Percentiles rank a stretch among this genome's conserved stretches.
Conservation (phyloP, 1,140 invertebrate species). For the Aphelenchoides besseyi region DNA sequence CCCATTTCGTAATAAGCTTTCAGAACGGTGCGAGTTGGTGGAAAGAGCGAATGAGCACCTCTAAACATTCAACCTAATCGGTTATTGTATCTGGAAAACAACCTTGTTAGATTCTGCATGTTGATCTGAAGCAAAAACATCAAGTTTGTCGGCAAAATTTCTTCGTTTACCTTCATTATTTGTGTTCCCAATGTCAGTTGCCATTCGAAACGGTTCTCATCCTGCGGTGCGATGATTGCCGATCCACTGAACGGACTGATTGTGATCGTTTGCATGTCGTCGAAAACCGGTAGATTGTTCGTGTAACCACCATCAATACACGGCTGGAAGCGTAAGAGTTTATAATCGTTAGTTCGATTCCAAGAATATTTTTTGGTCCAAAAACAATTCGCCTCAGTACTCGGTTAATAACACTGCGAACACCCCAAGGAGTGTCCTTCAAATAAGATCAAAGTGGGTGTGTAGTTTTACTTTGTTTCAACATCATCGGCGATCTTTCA, state of each 20-base stretch:
- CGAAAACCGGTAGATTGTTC: constrained; percentile 63
- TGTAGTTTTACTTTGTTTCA: too few relatives aligned
- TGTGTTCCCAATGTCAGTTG: constrained; percentile 46
- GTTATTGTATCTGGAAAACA: background rate
- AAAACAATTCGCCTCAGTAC: too few relatives aligned
- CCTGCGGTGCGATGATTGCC: constrained; percentile 45
- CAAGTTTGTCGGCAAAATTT: background rate
- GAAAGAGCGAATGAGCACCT: constrained; percentile 63
- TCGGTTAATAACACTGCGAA: too few relatives aligned
- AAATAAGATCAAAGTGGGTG: too few relatives aligned
- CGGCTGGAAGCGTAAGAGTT: constrained; percentile 56
- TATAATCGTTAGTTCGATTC: too few relatives aligned
- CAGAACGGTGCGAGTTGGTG: constrained; percentile 59
- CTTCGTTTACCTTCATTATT: constrained; percentile 42
- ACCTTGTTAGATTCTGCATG: constrained; percentile 52
- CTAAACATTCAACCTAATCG: constrained; percentile 40
- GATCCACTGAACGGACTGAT: constrained; percentile 63
- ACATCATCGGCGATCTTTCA: too few relatives aligned
- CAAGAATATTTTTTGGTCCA: too few relatives aligned
- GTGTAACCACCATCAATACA: constrained; percentile 65
- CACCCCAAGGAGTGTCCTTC: too few relatives aligned
- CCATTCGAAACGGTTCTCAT: constrained; percentile 60
- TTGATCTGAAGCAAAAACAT: constrained; percentile 60
- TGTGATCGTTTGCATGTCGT: constrained; percentile 62
- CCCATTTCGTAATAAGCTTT: constrained; percentile 63